phyloP scores from a whole-genome alignment of 2,888 invertebrate species.

The Dioctria linearis region DNA sequence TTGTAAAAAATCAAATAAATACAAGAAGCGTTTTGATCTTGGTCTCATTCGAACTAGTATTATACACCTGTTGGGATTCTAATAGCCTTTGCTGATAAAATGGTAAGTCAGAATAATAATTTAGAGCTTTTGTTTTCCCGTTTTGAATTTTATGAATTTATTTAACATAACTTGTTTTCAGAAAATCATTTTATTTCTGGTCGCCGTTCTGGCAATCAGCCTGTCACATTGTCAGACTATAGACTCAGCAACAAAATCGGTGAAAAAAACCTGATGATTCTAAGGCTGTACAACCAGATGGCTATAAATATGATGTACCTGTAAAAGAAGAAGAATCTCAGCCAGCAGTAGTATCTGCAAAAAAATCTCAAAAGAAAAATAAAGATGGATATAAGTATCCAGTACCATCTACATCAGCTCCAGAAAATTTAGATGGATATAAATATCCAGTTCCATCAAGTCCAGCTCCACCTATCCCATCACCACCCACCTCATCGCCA shows the following conservation, averaged over 20 bases:
- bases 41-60: slow-evolving; percentile 26
- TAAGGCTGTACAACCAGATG: background rate
- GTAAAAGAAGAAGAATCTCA: slow-evolving; percentile 2
- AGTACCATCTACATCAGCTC: background rate
- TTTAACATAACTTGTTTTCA: slow-evolving; percentile 37
- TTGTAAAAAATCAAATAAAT: slow-evolving; percentile 21
- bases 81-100: slow-evolving; percentile 3
- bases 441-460: slow-evolving; percentile 21
- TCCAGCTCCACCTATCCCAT: too few species aligned
- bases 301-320: slow-evolving; percentile 17
- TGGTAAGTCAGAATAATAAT: slow-evolving; percentile 39
- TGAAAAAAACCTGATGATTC: background rate
- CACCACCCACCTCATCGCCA: background rate
- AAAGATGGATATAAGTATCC: slow-evolving; percentile 7
- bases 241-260: background rate
- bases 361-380: too few species aligned
- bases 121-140: slow-evolving; percentile 7
- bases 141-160: slow-evolving; percentile 11
- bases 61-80: slow-evolving; percentile 28
- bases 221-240: slow-evolving; percentile 9
- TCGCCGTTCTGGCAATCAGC: slow-evolving; percentile 22
- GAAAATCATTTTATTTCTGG: slow-evolving; percentile 42
- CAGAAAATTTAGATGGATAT: background rate
- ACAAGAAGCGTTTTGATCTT: slow-evolving; percentile 26
- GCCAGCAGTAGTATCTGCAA: background rate